Base-by-base conservation (phyloP, 2,113 vertebrate species). In the Prionailurus bengalensis region DNA sequence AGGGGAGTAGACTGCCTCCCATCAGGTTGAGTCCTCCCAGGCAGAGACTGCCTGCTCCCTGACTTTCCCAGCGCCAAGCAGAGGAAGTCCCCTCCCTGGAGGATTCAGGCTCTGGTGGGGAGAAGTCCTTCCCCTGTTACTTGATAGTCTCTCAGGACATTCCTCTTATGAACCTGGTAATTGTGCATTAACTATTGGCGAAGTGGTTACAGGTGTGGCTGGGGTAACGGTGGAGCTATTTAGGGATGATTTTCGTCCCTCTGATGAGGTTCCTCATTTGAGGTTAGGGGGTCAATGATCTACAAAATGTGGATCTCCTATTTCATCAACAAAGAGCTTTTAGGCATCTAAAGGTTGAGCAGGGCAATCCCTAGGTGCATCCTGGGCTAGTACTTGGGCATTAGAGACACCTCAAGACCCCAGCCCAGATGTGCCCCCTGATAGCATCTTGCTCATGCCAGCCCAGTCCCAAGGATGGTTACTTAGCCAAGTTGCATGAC, bases 91-190 rank as follows among this genome's bases (percentile, higher is more conserved):
- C 31, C 23, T 17, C 42, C 48, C 29, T 85, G 63, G 36, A 87
- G 68, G 27, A 39, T 45, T 90, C 17, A 23, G 13, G 39, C 45
- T 74, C 25, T 27, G 58, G 55, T 58, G 55, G 55, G 55, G 55
- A 68, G 17, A 42, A 65, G 29, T 21, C 8, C n/a, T 7, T 1
- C 3, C 17, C 31, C 36, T 29, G 19, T n/a, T 29, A 45, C 27
- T 65, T 63, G 14, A 1, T 23, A 42, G 94, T 93, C 92, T 94
- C 92, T 76, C 48, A 91, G 95, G 71, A 12, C 45, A 55, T 58
- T 88, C 93, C 42, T 97, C 97, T 97, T 94, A 96, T 87, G 97
- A 98, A 91, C 88, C 96, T 89, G 74, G 1, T 88, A 89, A 96
- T 42, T 96, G 94, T 23, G 21, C 1, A 31, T 76, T 96, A 85